A percentile compares a stretch with the other conserved stretches of the same genome.
Evolutionary conservation across 2,113 vertebrate species (phyloP).

Genomic region (Mormoops blainvillei): DNA sequence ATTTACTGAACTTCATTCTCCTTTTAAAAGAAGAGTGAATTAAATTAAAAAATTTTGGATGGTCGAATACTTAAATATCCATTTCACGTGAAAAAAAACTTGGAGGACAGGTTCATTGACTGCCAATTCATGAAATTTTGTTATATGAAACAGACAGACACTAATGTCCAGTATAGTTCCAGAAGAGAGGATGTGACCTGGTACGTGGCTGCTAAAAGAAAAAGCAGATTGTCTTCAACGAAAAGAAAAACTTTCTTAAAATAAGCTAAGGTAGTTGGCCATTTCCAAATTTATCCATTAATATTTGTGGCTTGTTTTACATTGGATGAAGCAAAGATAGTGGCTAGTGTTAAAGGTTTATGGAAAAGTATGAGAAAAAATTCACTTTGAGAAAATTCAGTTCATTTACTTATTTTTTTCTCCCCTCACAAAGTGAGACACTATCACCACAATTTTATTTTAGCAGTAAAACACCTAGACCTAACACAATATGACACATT

Average conservation of each 20-base stretch:
- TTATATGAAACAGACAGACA: neutral
- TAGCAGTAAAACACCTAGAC: neutral
- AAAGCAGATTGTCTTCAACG: neutral
- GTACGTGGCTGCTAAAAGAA: neutral
- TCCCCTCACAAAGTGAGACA: neutral
- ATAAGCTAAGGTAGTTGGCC: neutral
- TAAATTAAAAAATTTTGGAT: neutral
- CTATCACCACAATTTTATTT: neutral
- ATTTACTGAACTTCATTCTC: neutral
- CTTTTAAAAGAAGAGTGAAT: neutral
- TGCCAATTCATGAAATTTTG: neutral
- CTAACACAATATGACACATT: neutral
- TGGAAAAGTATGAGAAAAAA: neutral
- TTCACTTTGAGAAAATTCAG: conserved; percentile 10
- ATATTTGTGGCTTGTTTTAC: neutral
- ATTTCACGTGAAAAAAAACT: neutral
- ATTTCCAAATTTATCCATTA: neutral
- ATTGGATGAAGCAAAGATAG: neutral
- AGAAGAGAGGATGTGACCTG: neutral
- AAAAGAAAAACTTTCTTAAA: neutral
- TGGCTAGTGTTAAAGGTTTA: neutral
- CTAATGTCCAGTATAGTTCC: neutral
- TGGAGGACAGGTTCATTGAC: neutral
- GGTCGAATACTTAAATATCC: neutral
- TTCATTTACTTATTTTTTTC: neutral